A percentile compares a stretch with the other conserved stretches of the same genome.
phyloP scores from a whole-genome alignment of 2,797 vertebrate species.

The Danionella dracula region DNA sequence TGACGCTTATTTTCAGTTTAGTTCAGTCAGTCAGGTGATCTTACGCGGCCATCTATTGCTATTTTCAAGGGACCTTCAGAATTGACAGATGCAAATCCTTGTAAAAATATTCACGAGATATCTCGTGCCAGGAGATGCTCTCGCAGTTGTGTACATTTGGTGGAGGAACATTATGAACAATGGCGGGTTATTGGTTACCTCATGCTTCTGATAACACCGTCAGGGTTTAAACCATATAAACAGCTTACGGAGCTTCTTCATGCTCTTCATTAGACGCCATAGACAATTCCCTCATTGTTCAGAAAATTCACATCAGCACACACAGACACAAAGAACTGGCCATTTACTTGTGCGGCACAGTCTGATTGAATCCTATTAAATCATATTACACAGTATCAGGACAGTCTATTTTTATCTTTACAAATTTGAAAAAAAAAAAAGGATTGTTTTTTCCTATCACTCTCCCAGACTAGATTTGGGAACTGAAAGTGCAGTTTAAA shows the following conservation, averaged over 20 bases:
- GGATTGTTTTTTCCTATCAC: too few relatives aligned
- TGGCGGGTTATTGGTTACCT: constrained; percentile 12
- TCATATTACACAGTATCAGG: neutral
- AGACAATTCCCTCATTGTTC: constrained; percentile 21
- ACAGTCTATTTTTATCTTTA: too few relatives aligned
- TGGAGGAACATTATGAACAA: neutral
- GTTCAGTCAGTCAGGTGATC: too few relatives aligned
- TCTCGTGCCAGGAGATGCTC: too few relatives aligned
- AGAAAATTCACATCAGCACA: neutral
- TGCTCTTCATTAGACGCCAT: constrained; percentile 14
- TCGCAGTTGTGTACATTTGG: neutral
- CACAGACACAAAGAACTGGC: neutral
- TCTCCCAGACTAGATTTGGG: too few relatives aligned
- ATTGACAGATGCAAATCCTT: too few relatives aligned
- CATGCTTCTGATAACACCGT: constrained; percentile 16
- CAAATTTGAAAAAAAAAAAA: too few relatives aligned
- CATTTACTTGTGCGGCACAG: neutral
- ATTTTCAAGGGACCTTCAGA: too few relatives aligned
- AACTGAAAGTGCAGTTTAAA: too few relatives aligned
- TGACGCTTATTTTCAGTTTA: too few relatives aligned
- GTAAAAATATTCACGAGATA: too few relatives aligned
- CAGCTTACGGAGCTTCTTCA: constrained; percentile 1
- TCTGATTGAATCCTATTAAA: neutral
- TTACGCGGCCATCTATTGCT: too few relatives aligned
- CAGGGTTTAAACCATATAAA: neutral